phyloP scores from a whole-genome alignment of 2,888 invertebrate species.

The Erannis defoliaria region DNA sequence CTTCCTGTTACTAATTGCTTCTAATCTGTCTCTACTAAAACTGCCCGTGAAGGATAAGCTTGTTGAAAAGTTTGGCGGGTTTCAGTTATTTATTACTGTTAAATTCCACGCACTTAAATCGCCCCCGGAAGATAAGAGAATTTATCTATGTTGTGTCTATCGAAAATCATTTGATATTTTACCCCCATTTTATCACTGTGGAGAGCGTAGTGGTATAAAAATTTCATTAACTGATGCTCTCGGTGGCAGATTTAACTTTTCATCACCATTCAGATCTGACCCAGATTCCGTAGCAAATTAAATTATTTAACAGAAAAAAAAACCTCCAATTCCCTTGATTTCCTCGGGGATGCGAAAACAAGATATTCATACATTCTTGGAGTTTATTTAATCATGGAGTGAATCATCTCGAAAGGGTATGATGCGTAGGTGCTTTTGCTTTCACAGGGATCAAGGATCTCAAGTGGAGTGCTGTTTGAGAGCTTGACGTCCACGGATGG shows the following conservation, averaged over 20 bases:
- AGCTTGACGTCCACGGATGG: conserved; percentile 65
- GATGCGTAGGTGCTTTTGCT: conserved; percentile 70
- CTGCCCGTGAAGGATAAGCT: conserved; percentile 47
- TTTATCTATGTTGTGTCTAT: background rate
- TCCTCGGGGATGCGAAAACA: conserved; percentile 56
- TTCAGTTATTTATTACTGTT: conserved; percentile 35
- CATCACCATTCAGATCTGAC: conserved; percentile 28
- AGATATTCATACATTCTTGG: conserved; percentile 52
- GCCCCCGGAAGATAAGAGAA: background rate
- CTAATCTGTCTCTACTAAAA: conserved; percentile 58
- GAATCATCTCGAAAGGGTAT: conserved; percentile 68
- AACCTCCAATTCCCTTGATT: conserved; percentile 43
- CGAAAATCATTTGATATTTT: conserved; percentile 1
- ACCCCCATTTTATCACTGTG: conserved; percentile 6
- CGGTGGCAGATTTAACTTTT: conserved; percentile 33
- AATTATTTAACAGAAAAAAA: conserved; percentile 44
- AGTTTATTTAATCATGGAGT: conserved; percentile 56
- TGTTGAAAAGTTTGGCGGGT: conserved; percentile 43
- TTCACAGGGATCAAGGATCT: conserved; percentile 72
- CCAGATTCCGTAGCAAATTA: conserved; percentile 42
- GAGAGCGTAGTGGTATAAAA: conserved; percentile 20
- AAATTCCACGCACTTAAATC: conserved; percentile 21
- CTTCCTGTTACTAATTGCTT: conserved; percentile 66
- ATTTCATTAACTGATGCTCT: conserved; percentile 34
- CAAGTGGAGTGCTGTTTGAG: conserved; percentile 64